Evolutionary conservation across 1,140 invertebrate species (phyloP).

Genomic region (Lucilia sericata): DNA sequence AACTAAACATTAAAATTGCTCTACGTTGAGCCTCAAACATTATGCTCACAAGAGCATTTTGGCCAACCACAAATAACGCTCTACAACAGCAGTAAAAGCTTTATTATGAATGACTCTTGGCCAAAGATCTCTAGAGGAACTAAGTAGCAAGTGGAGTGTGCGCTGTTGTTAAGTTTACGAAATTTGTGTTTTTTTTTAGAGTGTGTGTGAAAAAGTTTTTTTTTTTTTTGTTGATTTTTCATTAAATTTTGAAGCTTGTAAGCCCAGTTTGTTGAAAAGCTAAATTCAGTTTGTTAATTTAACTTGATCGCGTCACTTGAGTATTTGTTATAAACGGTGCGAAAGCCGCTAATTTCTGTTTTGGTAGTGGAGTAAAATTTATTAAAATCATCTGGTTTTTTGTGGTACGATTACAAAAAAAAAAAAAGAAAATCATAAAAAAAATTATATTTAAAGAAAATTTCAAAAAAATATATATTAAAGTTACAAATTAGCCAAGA

Average conservation of each 20-base stretch:
- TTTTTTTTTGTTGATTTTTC: conserved; percentile 3
- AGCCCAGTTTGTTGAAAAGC: conserved; percentile 40
- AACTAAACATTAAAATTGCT: background rate
- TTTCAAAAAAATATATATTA: too few relatives aligned
- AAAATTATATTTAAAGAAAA: background rate
- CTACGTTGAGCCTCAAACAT: background rate
- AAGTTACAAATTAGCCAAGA: too few relatives aligned
- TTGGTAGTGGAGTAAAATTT: conserved; percentile 37
- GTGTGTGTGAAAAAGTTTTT: too few relatives aligned
- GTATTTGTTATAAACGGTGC: background rate
- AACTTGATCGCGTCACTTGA: conserved; percentile 39
- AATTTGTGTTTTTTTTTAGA: background rate
- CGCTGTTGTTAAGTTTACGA: background rate
- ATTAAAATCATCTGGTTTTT: conserved; percentile 36
- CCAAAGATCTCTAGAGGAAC: background rate
- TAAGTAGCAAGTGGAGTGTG: background rate
- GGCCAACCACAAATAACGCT: background rate
- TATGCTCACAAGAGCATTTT: background rate
- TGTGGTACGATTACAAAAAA: conserved; percentile 18
- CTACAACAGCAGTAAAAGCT: background rate
- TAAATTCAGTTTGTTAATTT: conserved; percentile 34
- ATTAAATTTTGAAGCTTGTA: conserved; percentile 2
- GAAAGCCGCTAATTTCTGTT: conserved; percentile 33
- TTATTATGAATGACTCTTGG: background rate
- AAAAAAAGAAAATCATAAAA: background rate